Conservation (phyloP, 2,113 vertebrate genomes). For the Salminus brasiliensis region DNA sequence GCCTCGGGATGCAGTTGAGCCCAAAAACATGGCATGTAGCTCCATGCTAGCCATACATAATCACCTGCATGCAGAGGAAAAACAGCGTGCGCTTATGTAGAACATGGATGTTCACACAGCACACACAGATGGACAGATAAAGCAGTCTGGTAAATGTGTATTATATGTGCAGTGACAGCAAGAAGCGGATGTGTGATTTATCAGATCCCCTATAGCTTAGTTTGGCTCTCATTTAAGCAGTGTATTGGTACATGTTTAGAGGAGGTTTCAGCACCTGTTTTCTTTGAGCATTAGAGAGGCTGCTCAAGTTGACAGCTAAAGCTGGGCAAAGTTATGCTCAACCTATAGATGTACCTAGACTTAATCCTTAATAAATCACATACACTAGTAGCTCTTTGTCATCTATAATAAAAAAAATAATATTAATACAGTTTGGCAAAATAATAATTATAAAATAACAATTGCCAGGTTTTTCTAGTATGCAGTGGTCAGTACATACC, state of each 20-base stretch:
- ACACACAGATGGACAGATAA: constrained; percentile 38
- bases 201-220: constrained; percentile 1
- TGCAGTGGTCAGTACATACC: too few species aligned
- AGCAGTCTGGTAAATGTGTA: constrained; percentile 19
- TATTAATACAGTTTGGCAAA: too few species aligned
- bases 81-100: constrained; percentile 25
- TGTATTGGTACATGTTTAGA: neutral
- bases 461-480: too few species aligned
- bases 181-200: neutral
- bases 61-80: constrained; percentile 17
- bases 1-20: constrained; percentile 31
- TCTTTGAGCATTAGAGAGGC: constrained; percentile 10
- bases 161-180: constrained; percentile 14
- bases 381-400: too few species aligned
- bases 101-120: constrained; percentile 36
- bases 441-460: too few species aligned
- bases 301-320: neutral
- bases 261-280: constrained; percentile 18
- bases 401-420: too few species aligned
- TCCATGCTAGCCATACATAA: constrained; percentile 20
- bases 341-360: neutral
- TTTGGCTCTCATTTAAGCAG: constrained; percentile 26
- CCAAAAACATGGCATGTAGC: constrained; percentile 28
- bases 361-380: neutral
- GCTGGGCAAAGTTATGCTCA: neutral